These are phyloP conservation scores for Sebastes kiyomatsui DNA, from an alignment of 2,797 vertebrate species.

Conservation along the genomic window DNA sequence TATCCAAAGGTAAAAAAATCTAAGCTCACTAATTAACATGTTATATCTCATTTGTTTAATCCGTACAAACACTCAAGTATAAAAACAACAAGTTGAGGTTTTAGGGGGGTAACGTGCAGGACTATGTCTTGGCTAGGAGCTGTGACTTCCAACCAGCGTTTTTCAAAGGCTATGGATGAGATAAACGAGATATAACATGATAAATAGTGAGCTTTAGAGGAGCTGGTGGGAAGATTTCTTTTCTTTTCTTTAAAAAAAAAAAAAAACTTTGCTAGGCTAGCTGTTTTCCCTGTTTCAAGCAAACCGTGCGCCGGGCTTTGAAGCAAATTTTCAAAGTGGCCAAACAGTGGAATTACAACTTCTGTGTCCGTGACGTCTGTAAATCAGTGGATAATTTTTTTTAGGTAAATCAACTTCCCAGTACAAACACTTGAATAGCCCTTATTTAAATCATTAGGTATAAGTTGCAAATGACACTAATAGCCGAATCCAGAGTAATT, in stretches of 20 bases:
- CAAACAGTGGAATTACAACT: no score
- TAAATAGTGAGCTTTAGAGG: neutral
- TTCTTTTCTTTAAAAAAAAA: neutral
- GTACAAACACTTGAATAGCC: no score
- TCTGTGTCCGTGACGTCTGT: no score
- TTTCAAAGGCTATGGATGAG: neutral
- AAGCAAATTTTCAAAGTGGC: no score
- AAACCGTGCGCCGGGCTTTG: no score
- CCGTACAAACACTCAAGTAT: neutral
- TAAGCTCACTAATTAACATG: neutral
- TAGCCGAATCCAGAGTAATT: no score
- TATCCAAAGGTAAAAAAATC: neutral
- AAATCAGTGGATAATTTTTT: rapidly evolving
- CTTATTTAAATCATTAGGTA: no score
- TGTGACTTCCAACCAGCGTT: neutral
- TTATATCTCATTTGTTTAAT: no score
- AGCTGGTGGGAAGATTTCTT: neutral
- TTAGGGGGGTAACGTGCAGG: neutral
- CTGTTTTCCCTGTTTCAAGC: neutral
- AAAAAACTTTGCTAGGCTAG: neutral
- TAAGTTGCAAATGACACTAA: no score
- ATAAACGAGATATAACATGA: neutral
- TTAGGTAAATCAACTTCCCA: no score
- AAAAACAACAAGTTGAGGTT: neutral
- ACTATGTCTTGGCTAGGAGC: neutral